phyloP scores from a whole-genome alignment of 2,888 invertebrate genomes.

The Noctua comes region DNA sequence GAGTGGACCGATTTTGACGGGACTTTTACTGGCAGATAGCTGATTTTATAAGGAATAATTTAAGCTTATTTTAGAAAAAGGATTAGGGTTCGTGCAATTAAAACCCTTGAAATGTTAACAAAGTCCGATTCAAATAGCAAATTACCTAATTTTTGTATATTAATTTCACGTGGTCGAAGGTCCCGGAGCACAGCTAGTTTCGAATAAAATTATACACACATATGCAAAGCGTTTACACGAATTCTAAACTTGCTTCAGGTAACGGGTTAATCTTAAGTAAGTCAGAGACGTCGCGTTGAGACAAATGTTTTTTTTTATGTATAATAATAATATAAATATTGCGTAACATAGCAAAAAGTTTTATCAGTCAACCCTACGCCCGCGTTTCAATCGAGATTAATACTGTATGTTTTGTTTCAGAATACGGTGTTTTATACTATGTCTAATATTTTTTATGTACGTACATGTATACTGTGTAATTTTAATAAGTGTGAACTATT shows the following conservation, averaged over 20 bases:
- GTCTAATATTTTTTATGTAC: conserved; percentile 63
- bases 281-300: not conserved
- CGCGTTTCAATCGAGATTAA: not conserved
- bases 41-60: too few species aligned
- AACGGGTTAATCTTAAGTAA: not conserved
- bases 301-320: not conserved
- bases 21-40: too few species aligned
- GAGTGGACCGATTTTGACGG: too few species aligned
- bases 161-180: too few species aligned
- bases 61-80: too few species aligned
- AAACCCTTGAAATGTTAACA: too few species aligned
- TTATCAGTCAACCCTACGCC: not conserved
- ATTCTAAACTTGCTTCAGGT: not conserved
- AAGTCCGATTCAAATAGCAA: too few species aligned
- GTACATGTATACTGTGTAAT: conserved; percentile 65
- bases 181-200: not conserved
- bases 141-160: too few species aligned
- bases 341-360: not conserved
- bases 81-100: too few species aligned
- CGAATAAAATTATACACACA: not conserved
- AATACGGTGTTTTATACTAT: conserved; percentile 24
- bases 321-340: not conserved
- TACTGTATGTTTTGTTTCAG: not conserved
- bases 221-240: not conserved
- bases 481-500: conserved; percentile 61